Evolutionary conservation across 2,797 vertebrate genomes (phyloP).

Genomic region (Zonotrichia albicollis): DNA sequence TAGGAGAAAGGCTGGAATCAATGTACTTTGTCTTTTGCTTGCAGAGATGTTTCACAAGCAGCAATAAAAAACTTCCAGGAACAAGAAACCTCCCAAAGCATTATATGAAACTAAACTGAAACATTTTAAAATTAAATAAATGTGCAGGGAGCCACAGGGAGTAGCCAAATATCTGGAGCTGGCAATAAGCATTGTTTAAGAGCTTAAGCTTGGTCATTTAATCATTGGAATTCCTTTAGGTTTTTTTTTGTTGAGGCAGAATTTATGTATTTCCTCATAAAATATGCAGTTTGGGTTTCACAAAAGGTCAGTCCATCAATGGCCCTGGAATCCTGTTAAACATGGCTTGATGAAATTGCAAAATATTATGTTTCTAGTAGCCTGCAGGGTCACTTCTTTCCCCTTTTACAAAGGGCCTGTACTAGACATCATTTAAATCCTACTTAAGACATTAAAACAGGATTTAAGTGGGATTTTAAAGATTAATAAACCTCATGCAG

Average conservation of each 20-base stretch:
- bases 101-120: neutral
- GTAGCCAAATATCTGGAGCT: neutral
- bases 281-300: neutral
- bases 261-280: neutral
- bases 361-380: neutral
- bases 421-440: neutral
- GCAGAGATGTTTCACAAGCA: neutral
- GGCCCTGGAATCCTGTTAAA: neutral
- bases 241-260: neutral
- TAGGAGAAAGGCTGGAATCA: neutral
- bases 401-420: neutral
- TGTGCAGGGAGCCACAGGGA: neutral
- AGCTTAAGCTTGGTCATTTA: neutral
- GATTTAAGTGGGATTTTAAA: constrained; percentile 2
- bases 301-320: neutral
- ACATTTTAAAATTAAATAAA: neutral
- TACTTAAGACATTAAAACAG: neutral
- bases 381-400: neutral
- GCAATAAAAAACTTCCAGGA: neutral
- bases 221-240: neutral
- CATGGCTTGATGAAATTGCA: neutral
- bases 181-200: neutral
- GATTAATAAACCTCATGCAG: neutral
- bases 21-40: neutral
- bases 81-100: neutral